Conservation (phyloP, 2,888 invertebrate species). For the Lissonota sp. region DNA sequence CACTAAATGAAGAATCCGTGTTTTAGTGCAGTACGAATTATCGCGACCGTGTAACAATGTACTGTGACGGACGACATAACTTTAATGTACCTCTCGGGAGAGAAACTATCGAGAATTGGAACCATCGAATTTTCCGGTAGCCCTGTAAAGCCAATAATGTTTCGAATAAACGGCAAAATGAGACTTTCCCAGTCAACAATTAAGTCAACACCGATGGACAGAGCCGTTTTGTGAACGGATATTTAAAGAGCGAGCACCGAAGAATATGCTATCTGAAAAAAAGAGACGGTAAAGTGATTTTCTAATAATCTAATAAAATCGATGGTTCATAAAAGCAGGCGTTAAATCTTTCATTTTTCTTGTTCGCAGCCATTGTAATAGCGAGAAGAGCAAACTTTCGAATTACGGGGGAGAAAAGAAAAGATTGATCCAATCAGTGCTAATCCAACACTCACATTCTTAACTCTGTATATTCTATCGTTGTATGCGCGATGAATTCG, state of each 20-base stretch:
- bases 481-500: neutral
- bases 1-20: neutral
- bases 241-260: neutral
- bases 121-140: no score
- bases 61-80: neutral
- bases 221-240: no score
- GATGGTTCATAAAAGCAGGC: neutral
- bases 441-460: neutral
- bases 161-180: no score
- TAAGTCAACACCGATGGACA: no score
- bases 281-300: neutral
- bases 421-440: neutral
- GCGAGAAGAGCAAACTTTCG: neutral
- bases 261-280: neutral
- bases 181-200: no score
- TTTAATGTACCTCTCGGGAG: no score
- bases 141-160: no score
- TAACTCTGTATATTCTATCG: neutral
- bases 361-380: neutral
- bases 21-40: constrained; percentile 26
- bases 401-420: neutral
- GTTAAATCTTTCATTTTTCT: neutral
- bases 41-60: constrained; percentile 18
- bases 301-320: neutral
- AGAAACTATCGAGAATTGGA: neutral